Percentiles rank a stretch among this genome's conserved stretches.
These are phyloP conservation scores for Alloplasta piceator DNA, from an alignment of 2,888 invertebrate genomes.

Conservation along the genomic window DNA sequence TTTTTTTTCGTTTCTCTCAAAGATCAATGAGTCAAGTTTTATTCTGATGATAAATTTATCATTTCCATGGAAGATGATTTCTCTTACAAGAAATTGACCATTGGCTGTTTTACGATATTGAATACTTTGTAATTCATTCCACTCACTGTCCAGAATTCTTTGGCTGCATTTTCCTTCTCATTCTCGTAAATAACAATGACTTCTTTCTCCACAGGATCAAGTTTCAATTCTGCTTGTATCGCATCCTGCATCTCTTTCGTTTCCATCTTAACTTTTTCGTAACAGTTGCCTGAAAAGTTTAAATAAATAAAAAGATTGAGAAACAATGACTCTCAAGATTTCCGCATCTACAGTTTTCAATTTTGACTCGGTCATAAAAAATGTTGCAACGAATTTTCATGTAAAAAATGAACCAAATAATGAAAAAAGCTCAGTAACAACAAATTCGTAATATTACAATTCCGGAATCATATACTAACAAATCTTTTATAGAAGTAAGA, in stretches of 20 bases:
- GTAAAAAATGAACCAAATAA: too few species aligned
- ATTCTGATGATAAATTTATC: conserved; percentile 15
- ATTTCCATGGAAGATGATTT: too few species aligned
- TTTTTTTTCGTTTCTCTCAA: conserved; percentile 25
- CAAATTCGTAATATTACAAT: too few species aligned
- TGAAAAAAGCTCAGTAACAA: too few species aligned
- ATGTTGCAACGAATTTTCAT: too few species aligned
- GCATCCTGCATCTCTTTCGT: conserved; percentile 91
- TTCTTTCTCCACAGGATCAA: conserved; percentile 92
- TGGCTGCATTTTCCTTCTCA: conserved; percentile 87
- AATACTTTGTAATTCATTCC: not conserved
- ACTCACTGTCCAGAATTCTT: conserved; percentile 81
- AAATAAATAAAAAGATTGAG: conserved; percentile 19
- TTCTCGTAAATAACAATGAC: conserved; percentile 94
- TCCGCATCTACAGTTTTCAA: too few species aligned
- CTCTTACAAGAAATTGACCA: not conserved
- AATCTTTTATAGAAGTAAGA: too few species aligned
- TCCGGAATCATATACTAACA: too few species aligned
- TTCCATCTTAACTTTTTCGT: conserved; percentile 91
- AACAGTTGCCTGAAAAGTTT: conserved; percentile 90
- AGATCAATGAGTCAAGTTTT: conserved; percentile 24
- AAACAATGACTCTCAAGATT: too few species aligned
- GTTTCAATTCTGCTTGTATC: conserved; percentile 88
- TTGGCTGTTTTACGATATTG: not conserved
- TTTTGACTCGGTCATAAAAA: too few species aligned